Percentiles rank a stretch among this genome's conserved stretches.
These are phyloP conservation scores for Eurypyga helias DNA, from an alignment of 2,113 vertebrate genomes.

Conservation along the genomic window DNA sequence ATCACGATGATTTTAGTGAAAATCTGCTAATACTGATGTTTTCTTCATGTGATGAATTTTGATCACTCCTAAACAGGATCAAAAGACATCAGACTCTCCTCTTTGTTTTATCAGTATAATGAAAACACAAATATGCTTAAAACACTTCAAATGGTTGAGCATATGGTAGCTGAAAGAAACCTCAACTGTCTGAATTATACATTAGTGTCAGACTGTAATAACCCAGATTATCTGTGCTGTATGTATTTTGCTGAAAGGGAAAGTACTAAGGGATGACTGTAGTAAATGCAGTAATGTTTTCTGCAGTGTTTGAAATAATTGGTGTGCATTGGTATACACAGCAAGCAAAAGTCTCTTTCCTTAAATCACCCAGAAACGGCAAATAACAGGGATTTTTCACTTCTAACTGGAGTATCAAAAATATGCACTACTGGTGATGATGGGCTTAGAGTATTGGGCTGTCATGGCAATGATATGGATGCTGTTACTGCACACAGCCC, in stretches of 20 bases:
- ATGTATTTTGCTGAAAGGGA: not conserved
- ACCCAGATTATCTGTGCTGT: not conserved
- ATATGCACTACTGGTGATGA: rapidly evolving
- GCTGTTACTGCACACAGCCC: rapidly evolving
- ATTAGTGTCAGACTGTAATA: not conserved
- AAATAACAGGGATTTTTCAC: not conserved
- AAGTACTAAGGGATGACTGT: not conserved
- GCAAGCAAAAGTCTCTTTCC: not conserved
- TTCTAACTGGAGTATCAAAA: not conserved
- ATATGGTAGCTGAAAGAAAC: not conserved
- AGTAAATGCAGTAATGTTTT: not conserved
- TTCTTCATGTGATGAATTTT: not conserved
- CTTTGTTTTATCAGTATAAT: not conserved
- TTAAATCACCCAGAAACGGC: not conserved
- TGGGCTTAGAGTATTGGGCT: too few species aligned
- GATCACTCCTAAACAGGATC: not conserved
- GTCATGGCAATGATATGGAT: rapidly evolving
- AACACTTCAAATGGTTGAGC: not conserved
- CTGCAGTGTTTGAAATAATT: not conserved
- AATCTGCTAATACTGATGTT: constrained; percentile 9
- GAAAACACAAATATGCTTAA: not conserved
- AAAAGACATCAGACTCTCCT: not conserved
- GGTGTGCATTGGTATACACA: rapidly evolving
- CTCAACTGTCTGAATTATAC: not conserved
- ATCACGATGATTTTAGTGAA: not conserved